phyloP scores from a whole-genome alignment of 1,140 invertebrate species.

The Lepidurus apus region DNA sequence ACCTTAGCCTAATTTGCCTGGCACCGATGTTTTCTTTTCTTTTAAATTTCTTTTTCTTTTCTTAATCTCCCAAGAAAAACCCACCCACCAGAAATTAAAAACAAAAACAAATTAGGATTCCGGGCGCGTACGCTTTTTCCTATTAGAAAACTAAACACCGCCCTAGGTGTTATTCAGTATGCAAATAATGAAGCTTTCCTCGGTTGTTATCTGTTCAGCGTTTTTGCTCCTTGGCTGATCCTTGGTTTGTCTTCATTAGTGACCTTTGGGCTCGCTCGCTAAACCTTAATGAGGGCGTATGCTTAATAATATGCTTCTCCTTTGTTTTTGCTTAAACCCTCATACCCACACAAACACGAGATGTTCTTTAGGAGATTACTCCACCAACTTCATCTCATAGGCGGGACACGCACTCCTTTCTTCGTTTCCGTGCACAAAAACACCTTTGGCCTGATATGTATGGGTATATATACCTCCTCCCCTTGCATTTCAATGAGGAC shows the following conservation, averaged over 20 bases:
- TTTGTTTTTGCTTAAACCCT: background rate
- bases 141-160: background rate
- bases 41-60: too few species aligned
- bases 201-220: background rate
- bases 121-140: background rate
- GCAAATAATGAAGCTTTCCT: background rate
- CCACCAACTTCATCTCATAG: background rate
- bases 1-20: too few species aligned
- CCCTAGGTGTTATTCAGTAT: background rate
- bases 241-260: slow-evolving; percentile 6
- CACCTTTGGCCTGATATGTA: background rate
- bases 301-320: slow-evolving; percentile 8
- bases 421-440: background rate
- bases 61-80: too few species aligned
- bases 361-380: background rate
- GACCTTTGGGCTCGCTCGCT: background rate
- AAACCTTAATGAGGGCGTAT: slow-evolving; percentile 13
- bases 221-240: background rate
- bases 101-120: background rate
- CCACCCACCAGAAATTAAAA: too few species aligned
- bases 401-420: background rate
- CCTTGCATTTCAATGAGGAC: slow-evolving; percentile 13
- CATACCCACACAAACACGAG: background rate
- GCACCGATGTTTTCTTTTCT: too few species aligned
- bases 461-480: background rate